Conservation (phyloP, 1,140 invertebrate species). For the Leptinotarsa lineolata region DNA sequence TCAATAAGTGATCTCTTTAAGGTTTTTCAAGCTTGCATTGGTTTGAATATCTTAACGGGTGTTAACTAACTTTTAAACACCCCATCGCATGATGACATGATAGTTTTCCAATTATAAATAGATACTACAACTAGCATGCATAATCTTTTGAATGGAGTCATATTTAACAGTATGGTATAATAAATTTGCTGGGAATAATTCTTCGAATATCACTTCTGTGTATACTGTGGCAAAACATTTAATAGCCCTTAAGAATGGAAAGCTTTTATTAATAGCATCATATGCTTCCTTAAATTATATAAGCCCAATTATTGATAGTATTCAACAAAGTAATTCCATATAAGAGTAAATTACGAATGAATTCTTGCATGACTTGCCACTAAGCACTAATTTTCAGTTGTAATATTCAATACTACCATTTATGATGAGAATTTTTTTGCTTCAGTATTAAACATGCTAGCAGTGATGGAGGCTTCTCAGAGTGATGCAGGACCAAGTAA, state of each 20-base stretch:
- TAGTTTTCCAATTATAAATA: neutral
- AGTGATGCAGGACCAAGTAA: conserved; percentile 32
- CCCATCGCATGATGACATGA: neutral
- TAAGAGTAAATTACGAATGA: neutral
- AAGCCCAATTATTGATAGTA: neutral
- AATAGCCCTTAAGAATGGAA: neutral
- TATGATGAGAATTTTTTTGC: conserved; percentile 8
- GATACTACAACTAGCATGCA: neutral
- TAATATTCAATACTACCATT: neutral
- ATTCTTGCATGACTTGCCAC: neutral
- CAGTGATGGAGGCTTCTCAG: conserved; percentile 49
- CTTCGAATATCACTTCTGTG: neutral
- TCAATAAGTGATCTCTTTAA: conserved; percentile 32
- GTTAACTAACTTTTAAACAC: conserved; percentile 16
- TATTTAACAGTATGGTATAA: neutral
- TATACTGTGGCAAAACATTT: too few relatives aligned
- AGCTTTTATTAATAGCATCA: neutral
- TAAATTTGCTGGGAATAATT: neutral
- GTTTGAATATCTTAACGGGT: conserved; percentile 9
- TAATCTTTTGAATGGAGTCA: neutral
- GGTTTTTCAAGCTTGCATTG: conserved; percentile 22
- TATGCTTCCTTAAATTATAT: neutral
- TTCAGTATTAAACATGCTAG: conserved; percentile 52
- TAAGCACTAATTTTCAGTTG: neutral
- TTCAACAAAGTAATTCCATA: neutral